Base-by-base conservation (phyloP, 1,140 invertebrate genomes). In the Akabosia matsudoensis region DNA sequence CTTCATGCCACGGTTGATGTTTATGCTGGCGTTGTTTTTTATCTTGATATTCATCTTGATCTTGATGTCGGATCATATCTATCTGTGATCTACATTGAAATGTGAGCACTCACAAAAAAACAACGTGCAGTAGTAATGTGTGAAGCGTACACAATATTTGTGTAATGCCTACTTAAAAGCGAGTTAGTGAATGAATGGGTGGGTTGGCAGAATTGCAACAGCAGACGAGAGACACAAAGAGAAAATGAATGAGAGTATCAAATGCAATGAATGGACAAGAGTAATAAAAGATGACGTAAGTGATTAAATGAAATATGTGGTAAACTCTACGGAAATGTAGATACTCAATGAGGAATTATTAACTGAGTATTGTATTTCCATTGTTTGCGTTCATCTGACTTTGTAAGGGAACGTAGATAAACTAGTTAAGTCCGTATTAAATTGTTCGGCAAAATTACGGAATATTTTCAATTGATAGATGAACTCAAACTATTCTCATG, bases 1-100 rank as follows among this genome's bases (percentile, higher is more conserved):
- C 18, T 45, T n/a, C 18, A 45, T 45, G 37, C 37, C 37, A 45
- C 37, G 7, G 37, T 45, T 45, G 37, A 45, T 45, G 37, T 45
- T 45, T 45, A 45, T 45, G 18, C 7, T 30, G 22, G 13, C 24
- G 54, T 22, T 56, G 13, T 31, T 30, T 67, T 67, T 67, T 67
- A 67, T 67, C 61, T 67, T 31, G 24, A 28, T 67, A 67, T 67
- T 30, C 61, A 67, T 67, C 61, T 67, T 67, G 26, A 67, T 67
- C 61, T 31, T 31, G 61, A 67, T 30, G 22, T 67, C 61, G 61
- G 61, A 67, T 67, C 7, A 61, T 24, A 61, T 45, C 37, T 45
- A 18, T 7, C 37, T 45, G 7, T 7, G 37, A 61, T 61, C 54
- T 61, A 61, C 54, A 61, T 16, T 61, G 54, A 14, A 24, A 61